These are phyloP conservation scores for Elephantulus edwardii DNA, from an alignment of 2,113 vertebrate genomes.

Conservation along the genomic window DNA sequence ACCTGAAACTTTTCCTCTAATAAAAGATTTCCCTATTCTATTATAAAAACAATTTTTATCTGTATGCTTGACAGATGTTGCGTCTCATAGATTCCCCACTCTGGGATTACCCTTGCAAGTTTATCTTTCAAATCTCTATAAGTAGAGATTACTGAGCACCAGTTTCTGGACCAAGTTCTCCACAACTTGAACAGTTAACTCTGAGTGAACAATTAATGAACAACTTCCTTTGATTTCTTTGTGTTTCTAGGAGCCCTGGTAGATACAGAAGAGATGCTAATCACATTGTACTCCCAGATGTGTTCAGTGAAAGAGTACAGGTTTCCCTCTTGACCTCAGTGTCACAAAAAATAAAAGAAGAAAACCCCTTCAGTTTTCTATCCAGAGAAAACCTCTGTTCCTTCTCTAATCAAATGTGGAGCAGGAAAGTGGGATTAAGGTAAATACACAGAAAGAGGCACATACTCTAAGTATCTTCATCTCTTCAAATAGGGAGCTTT, in stretches of 20 bases:
- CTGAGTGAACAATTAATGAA: conserved; percentile 74
- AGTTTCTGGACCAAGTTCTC: conserved; percentile 57
- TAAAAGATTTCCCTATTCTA: neutral
- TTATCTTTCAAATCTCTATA: conserved; percentile 50
- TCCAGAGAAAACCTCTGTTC: conserved; percentile 72
- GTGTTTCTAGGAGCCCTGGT: conserved; percentile 61
- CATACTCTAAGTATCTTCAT: conserved; percentile 57
- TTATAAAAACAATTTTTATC: neutral
- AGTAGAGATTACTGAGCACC: conserved; percentile 38
- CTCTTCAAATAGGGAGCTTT: conserved; percentile 59
- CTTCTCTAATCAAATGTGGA: conserved; percentile 53
- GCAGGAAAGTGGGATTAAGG: conserved; percentile 77
- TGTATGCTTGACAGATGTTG: conserved; percentile 47
- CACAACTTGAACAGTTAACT: conserved; percentile 68
- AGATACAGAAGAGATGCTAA: conserved; percentile 78
- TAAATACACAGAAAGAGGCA: conserved; percentile 67
- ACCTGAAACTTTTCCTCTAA: neutral
- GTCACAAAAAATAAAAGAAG: conserved; percentile 60
- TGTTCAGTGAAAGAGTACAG: conserved; percentile 62
- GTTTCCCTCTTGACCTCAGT: conserved; percentile 79
- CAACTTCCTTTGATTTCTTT: conserved; percentile 75
- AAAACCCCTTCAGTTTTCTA: conserved; percentile 56
- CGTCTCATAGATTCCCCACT: conserved; percentile 18
- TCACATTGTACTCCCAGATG: conserved; percentile 68
- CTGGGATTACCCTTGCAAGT: conserved; percentile 64